Evolutionary conservation across 30 jellyfish, hydroid and myxozoan genomes (phyloP).

Genomic region (Catostylus mosaicus): DNA sequence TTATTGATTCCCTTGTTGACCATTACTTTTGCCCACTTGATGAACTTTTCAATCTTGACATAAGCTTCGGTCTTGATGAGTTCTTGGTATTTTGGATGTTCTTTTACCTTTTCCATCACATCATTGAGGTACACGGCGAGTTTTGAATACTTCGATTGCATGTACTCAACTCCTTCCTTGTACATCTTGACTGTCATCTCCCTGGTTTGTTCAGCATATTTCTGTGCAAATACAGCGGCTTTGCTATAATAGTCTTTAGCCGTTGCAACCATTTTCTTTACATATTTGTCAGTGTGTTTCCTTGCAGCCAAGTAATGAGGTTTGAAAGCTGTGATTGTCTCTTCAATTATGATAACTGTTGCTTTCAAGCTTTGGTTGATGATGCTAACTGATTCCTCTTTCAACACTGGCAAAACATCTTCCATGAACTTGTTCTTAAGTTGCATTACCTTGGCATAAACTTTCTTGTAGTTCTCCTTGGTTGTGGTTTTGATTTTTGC

Average conservation of each 20-base stretch:
- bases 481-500: conserved; percentile 8
- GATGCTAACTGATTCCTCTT: conserved; percentile 82
- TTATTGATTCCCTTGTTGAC: conserved; percentile 27
- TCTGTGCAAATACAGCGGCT: conserved; percentile 16
- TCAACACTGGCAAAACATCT: conserved; percentile 82
- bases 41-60: conserved; percentile 15
- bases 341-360: conserved; percentile 82
- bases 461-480: conserved; percentile 60
- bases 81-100: conserved; percentile 57
- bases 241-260: conserved; percentile 18
- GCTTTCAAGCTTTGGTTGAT: conserved; percentile 87
- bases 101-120: conserved; percentile 44
- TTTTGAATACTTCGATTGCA: neutral
- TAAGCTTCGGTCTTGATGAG: conserved; percentile 54
- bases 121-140: conserved; percentile 18
- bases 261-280: conserved; percentile 11
- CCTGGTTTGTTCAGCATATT: conserved; percentile 13
- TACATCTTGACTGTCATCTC: conserved; percentile 48
- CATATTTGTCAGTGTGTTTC: conserved; percentile 8
- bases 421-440: conserved; percentile 15
- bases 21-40: conserved; percentile 39
- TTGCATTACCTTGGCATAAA: conserved; percentile 37
- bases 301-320: conserved; percentile 82
- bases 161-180: conserved; percentile 13
- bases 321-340: conserved; percentile 71